phyloP scores from a whole-genome alignment of 2,113 vertebrate species.

The Psophia crepitans region DNA sequence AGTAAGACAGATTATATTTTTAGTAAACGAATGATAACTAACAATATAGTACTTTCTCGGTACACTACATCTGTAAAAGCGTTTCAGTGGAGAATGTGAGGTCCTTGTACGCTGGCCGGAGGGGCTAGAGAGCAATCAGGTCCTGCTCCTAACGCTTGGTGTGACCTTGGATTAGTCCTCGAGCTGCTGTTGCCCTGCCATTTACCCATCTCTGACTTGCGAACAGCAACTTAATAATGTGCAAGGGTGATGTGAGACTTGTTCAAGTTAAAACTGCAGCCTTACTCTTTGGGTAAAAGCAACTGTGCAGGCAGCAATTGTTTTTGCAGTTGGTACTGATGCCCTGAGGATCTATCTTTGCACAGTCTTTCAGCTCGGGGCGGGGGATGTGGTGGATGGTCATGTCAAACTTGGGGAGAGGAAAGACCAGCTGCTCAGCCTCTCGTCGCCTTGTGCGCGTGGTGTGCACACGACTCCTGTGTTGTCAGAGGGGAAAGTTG shows the following conservation, averaged over 20 bases:
- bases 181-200: background rate
- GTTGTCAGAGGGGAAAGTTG: background rate
- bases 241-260: background rate
- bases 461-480: background rate
- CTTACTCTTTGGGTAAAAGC: background rate
- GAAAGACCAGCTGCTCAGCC: background rate
- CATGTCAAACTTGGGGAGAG: background rate
- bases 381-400: background rate
- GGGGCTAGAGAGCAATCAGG: background rate
- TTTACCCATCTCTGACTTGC: background rate
- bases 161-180: slow-evolving; percentile 24
- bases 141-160: rapidly evolving
- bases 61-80: background rate
- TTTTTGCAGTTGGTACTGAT: background rate
- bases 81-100: background rate
- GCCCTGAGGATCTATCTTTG: background rate
- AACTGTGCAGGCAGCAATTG: background rate
- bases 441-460: background rate
- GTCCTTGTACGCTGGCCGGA: background rate
- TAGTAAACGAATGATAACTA: background rate
- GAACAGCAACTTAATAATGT: background rate
- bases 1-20: background rate
- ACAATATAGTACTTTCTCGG: background rate
- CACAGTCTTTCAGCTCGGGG: background rate
- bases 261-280: background rate